These are phyloP conservation scores for Aspidapion aeneum DNA, from an alignment of 2,888 invertebrate species.

Conservation along the genomic window DNA sequence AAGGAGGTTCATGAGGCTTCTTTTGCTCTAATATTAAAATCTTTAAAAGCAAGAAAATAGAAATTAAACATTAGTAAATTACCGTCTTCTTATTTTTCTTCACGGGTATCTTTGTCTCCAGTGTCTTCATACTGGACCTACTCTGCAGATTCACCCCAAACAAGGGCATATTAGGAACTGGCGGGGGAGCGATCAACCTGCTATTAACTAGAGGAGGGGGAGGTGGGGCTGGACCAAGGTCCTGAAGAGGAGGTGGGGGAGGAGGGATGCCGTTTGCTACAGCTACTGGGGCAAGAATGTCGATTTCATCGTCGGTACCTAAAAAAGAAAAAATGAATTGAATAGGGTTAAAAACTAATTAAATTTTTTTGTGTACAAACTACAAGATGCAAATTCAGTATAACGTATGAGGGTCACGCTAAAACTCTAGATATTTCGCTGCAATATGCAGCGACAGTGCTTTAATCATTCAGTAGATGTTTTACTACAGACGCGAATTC, in stretches of 20 bases:
- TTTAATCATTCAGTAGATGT: no score
- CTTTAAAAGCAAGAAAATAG: no score
- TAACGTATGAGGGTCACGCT: no score
- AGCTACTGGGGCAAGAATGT: slow-evolving; percentile 59
- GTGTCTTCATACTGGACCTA: slow-evolving; percentile 32
- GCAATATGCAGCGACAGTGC: no score
- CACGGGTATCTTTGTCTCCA: slow-evolving; percentile 48
- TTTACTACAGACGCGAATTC: no score
- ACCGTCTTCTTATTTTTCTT: slow-evolving; percentile 95
- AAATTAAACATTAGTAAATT: no score
- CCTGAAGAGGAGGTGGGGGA: slow-evolving; percentile 69
- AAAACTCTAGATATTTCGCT: no score
- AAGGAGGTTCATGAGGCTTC: no score
- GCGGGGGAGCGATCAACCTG: slow-evolving; percentile 42
- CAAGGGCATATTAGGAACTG: slow-evolving; percentile 50
- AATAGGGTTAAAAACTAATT: neutral
- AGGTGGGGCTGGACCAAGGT: slow-evolving; percentile 50
- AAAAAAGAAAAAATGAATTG: slow-evolving; percentile 1
- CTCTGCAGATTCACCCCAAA: slow-evolving; percentile 44
- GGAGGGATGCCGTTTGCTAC: slow-evolving; percentile 68
- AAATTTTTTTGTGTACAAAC: no score
- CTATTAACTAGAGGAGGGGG: slow-evolving; percentile 42
- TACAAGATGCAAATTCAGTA: no score
- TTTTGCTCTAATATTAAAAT: no score
- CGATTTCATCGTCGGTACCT: slow-evolving; percentile 82